Conservation (phyloP, 2,797 vertebrate genomes). For the Anabacerthia variegaticeps region DNA sequence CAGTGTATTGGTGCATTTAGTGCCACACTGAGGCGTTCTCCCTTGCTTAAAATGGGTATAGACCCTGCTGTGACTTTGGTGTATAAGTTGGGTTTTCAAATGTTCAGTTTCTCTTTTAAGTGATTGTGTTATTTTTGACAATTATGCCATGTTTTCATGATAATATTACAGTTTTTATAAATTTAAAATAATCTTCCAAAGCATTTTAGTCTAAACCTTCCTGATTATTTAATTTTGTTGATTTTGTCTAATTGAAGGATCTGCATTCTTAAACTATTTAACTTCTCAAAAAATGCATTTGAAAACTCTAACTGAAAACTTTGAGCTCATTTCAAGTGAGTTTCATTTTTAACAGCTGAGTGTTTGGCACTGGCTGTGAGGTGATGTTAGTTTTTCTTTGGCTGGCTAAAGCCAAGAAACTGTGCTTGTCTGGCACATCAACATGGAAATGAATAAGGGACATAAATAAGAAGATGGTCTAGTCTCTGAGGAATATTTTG, state of each 20-base stretch:
- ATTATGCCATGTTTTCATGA: not conserved
- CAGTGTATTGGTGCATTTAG: accelerated
- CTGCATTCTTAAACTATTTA: not conserved
- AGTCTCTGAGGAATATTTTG: not conserved
- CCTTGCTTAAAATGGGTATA: not conserved
- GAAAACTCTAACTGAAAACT: not conserved
- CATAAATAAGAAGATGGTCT: not conserved
- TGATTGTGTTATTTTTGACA: not conserved
- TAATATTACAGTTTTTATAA: not conserved
- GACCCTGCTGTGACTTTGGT: not conserved
- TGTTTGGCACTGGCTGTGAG: not conserved
- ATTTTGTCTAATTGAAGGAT: not conserved
- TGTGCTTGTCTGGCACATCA: not conserved
- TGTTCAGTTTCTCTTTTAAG: not conserved
- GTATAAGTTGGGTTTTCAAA: not conserved
- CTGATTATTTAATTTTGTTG: not conserved
- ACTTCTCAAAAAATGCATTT: not conserved
- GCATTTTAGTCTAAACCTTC: not conserved
- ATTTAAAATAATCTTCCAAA: not conserved
- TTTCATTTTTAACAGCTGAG: not conserved
- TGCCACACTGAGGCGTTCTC: not conserved
- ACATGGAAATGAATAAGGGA: not conserved
- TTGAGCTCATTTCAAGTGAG: not conserved
- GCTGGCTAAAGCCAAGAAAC: not conserved
- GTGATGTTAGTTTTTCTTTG: not conserved